A percentile compares a stretch with the other conserved stretches of the same genome.
Conservation (phyloP, 2,888 invertebrate species). For the Serripes groenlandicus region DNA sequence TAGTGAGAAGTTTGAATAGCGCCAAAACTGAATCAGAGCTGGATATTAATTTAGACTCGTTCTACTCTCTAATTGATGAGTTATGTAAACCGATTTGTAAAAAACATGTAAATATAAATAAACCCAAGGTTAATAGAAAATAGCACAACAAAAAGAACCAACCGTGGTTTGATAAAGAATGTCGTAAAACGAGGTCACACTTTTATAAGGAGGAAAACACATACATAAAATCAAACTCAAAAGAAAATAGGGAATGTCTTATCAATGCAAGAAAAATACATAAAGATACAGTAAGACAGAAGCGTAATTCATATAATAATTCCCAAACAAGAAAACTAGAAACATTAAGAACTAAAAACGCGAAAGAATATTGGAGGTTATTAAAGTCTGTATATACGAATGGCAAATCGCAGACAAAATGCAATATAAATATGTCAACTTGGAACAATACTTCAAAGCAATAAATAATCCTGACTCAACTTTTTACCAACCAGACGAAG, state of each 20-base stretch:
- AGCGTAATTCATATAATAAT: conserved; percentile 2
- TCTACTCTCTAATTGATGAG: background rate
- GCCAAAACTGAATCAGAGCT: background rate
- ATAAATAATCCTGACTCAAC: background rate
- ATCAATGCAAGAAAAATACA: conserved; percentile 6
- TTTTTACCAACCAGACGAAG: too few species aligned
- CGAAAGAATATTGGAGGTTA: conserved; percentile 26
- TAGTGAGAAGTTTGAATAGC: background rate
- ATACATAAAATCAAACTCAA: background rate
- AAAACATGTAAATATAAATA: background rate
- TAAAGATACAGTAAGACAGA: conserved; percentile 8
- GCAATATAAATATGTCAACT: background rate
- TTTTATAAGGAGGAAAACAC: conserved; percentile 10
- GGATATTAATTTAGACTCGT: background rate
- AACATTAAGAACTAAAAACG: conserved; percentile 14
- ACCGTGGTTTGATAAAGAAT: conserved; percentile 30
- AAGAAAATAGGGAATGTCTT: conserved; percentile 6
- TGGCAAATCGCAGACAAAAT: background rate
- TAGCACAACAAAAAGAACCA: background rate
- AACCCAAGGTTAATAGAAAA: too few species aligned
- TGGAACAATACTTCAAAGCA: background rate
- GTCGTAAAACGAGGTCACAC: background rate
- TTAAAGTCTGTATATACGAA: background rate
- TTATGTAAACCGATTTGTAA: conserved; percentile 10
- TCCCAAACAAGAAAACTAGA: conserved; percentile 17